Percentiles rank a stretch among this genome's conserved stretches.
Conservation (phyloP, 2,797 vertebrate genomes). For the Crocidura indochinensis region DNA sequence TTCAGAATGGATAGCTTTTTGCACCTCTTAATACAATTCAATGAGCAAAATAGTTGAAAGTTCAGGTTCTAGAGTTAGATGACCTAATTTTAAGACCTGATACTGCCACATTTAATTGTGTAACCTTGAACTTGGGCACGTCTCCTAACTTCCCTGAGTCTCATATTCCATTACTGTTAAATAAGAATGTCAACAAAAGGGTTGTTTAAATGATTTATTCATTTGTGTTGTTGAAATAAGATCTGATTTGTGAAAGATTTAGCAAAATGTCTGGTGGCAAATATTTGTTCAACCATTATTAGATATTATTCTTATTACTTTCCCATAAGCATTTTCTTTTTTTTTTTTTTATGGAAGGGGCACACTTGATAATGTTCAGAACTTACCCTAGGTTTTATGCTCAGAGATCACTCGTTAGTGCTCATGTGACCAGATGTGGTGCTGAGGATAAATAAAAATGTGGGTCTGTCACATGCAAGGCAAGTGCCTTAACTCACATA, state of each 20-base stretch:
- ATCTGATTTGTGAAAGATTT: neutral
- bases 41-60: neutral
- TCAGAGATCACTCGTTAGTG: no score
- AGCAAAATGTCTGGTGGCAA: conserved; percentile 31
- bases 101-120: neutral
- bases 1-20: neutral
- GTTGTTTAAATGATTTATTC: neutral
- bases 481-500: no score
- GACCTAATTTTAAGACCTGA: conserved; percentile 16
- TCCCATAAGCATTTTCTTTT: no score
- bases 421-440: no score
- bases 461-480: no score
- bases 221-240: neutral
- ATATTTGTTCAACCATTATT: conserved; percentile 4
- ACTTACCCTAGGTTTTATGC: no score
- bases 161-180: conserved; percentile 22
- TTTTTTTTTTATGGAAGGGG: no score
- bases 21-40: neutral
- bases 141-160: conserved; percentile 52
- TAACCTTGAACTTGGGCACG: conserved; percentile 51
- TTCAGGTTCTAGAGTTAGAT: neutral
- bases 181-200: neutral
- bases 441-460: no score
- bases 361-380: no score
- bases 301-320: conserved; percentile 21